phyloP scores from a whole-genome alignment of 1,140 invertebrate genomes.

The Drosophila setifemur region DNA sequence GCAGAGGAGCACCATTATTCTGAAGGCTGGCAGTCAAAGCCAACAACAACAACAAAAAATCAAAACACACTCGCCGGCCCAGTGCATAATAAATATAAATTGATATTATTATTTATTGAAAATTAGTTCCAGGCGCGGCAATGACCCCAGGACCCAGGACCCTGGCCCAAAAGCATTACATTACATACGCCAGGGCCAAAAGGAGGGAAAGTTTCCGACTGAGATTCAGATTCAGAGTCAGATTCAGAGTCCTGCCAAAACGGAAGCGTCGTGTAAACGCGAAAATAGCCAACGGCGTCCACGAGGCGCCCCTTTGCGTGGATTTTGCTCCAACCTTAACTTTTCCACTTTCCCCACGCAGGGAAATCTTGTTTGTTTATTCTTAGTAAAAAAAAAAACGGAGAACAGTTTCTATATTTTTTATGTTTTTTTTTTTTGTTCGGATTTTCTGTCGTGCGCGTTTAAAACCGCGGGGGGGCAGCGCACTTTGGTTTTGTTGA shows the following conservation, averaged over 20 bases:
- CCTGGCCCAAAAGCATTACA: neutral
- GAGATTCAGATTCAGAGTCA: too few relatives aligned
- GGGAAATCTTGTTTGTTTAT: constrained; percentile 4
- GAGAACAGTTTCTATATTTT: neutral
- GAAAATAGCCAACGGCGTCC: constrained; percentile 54
- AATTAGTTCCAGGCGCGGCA: constrained; percentile 47
- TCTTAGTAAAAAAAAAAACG: neutral
- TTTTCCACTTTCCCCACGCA: constrained; percentile 5
- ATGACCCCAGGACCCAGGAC: constrained; percentile 36
- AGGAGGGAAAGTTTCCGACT: constrained; percentile 3
- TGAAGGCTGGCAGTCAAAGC: neutral
- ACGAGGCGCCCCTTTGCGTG: constrained; percentile 43
- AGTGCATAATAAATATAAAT: constrained; percentile 54
- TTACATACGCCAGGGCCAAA: neutral
- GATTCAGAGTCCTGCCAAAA: constrained; percentile 61
- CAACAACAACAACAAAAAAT: neutral
- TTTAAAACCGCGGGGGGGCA: constrained; percentile 30
- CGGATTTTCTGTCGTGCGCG: constrained; percentile 30
- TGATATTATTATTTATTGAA: constrained; percentile 58
- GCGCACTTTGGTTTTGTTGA: constrained; percentile 57
- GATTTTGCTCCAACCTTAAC: constrained; percentile 25
- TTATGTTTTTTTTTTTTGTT: neutral
- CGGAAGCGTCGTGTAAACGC: constrained; percentile 56
- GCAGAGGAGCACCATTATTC: neutral
- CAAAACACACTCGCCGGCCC: neutral